phyloP scores from a whole-genome alignment of 1,140 invertebrate genomes.

The Brachionus rotundiformis region DNA sequence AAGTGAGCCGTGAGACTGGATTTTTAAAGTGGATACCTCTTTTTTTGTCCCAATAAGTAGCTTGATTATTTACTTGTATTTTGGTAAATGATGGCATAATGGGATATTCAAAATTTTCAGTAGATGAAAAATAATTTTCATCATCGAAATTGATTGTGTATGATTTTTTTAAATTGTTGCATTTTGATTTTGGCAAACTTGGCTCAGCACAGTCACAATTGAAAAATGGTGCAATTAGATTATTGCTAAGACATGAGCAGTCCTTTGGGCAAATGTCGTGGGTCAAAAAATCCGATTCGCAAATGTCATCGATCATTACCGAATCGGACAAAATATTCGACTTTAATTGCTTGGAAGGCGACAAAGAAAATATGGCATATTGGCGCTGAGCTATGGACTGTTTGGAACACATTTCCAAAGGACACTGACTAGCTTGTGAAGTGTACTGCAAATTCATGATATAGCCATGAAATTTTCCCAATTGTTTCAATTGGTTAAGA shows the following conservation, averaged over 20 bases:
- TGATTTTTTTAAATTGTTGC: not conserved
- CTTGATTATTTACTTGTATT: conserved; percentile 12
- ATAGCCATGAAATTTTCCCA: conserved; percentile 38
- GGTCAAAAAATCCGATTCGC: conserved; percentile 39
- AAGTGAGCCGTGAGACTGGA: not conserved
- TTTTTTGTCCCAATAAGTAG: conserved; percentile 6
- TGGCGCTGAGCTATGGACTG: conserved; percentile 14
- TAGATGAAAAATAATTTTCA: conserved; percentile 20
- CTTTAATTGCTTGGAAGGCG: conserved; percentile 1
- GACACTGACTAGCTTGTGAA: not conserved
- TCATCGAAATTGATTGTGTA: conserved; percentile 31
- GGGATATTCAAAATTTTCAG: not conserved
- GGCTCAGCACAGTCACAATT: conserved; percentile 49
- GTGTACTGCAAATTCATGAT: conserved; percentile 50
- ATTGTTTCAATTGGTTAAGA: not conserved
- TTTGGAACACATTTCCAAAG: not conserved
- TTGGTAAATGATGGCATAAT: conserved; percentile 43
- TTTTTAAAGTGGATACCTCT: conserved; percentile 15
- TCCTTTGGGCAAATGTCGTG: conserved; percentile 47
- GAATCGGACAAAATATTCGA: not conserved
- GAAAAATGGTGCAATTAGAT: conserved; percentile 30
- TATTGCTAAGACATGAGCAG: conserved; percentile 49
- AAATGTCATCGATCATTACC: conserved; percentile 43
- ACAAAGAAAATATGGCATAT: conserved; percentile 31
- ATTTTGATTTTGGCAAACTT: not conserved